Conservation (phyloP, 1,140 invertebrate genomes). For the Eubasilissa regina region DNA sequence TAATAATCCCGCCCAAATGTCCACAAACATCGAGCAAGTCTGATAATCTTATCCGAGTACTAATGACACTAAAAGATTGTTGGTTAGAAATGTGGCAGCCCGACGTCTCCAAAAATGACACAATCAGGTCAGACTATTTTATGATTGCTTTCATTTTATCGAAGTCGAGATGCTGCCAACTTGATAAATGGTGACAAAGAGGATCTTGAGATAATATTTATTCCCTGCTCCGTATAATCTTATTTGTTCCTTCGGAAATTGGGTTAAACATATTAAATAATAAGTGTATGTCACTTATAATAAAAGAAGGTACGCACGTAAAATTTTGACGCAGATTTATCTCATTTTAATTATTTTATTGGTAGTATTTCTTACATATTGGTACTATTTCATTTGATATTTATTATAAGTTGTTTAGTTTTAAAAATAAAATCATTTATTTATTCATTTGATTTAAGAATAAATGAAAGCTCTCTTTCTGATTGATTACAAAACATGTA, state of each 20-base stretch:
- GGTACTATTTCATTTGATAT: too few relatives aligned
- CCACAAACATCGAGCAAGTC: conserved; percentile 1
- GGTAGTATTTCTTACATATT: too few relatives aligned
- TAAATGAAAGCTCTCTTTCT: too few relatives aligned
- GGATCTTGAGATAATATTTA: not conserved
- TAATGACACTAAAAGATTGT: conserved; percentile 1
- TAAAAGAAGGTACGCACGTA: too few relatives aligned
- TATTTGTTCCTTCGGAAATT: not conserved
- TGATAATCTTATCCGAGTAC: not conserved
- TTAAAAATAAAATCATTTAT: too few relatives aligned
- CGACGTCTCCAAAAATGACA: conserved; percentile 14
- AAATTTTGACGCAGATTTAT: too few relatives aligned
- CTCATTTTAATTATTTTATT: too few relatives aligned
- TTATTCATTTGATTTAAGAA: too few relatives aligned
- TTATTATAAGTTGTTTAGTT: too few relatives aligned
- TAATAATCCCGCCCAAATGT: too few relatives aligned
- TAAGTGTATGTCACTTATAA: too few relatives aligned
- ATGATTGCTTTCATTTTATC: conserved; percentile 21
- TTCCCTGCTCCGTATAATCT: not conserved
- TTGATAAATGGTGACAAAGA: not conserved
- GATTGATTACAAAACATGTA: too few relatives aligned
- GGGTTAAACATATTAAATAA: not conserved
- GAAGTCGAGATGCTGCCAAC: not conserved
- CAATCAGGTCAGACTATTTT: conserved; percentile 16
- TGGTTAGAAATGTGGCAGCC: not conserved